Base-by-base conservation (phyloP, 2,113 vertebrate genomes). In the Aythya baeri region DNA sequence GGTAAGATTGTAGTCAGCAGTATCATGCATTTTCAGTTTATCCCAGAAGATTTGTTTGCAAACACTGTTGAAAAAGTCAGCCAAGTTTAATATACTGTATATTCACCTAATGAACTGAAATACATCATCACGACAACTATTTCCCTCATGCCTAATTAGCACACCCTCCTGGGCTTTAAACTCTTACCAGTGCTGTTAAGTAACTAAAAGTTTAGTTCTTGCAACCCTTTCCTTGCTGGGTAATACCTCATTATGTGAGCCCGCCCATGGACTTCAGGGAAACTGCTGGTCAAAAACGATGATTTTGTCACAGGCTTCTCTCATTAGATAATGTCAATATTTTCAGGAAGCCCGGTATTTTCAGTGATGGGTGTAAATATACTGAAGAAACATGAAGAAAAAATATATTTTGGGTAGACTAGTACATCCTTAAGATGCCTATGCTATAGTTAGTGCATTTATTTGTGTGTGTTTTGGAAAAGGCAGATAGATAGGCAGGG, bases 1-100 rank as follows among this genome's bases (percentile, higher is more conserved):
- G 13, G 11, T 62, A 74, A 88, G 65, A 86, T 22, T 62, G 44
- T 29, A 75, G 61, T 88, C 52, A 92, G 68, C 7, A 36, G 13
- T 38, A 83, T 86, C 1, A 2, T 71, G 65, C 21, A 38, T 77
- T 71, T 91, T 58, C 29, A 88, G 43, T 86, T 90, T 93, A 95
- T 75, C 76, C 72, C 83, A 81, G 34, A 80, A 67, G 29, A 71
- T 44, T 25, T 83, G 68, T 77, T 96, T 88, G 43, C 83, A 95
- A 93, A 86, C 72, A 78, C 11, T 49, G 38, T 23, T 79, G 44
- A 50, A 86, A 81, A 88, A 49, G 21, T 36, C 79, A 84, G 49
- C 43, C 83, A 88, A 66, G 52, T 91, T 91, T 49, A 90, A 50
- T 68, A 44, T 10, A 54, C 1, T 41, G 25, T 50, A 55, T 86